phyloP scores from a whole-genome alignment of 2,797 vertebrate genomes.

The Merluccius polli region DNA sequence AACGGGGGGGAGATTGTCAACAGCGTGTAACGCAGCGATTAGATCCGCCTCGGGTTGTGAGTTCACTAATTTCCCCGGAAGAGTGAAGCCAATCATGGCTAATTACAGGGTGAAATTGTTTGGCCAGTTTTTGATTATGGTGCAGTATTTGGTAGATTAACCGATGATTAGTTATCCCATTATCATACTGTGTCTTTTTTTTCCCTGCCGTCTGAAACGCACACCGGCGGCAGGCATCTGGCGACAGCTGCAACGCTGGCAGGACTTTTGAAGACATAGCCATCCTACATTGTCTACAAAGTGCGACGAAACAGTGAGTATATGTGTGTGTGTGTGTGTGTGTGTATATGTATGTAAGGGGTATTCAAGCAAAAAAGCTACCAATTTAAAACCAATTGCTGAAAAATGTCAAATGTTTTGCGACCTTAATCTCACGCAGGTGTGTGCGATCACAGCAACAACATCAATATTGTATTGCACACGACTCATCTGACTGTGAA shows the following conservation, averaged over 20 bases:
- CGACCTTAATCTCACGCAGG: conserved; percentile 12
- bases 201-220: conserved; percentile 23
- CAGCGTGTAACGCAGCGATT: conserved; percentile 80
- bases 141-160: conserved; percentile 85
- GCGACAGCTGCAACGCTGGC: conserved; percentile 11
- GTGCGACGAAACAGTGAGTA: not conserved
- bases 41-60: conserved; percentile 78
- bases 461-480: not conserved
- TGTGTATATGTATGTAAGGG: not conserved
- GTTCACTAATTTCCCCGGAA: conserved; percentile 79
- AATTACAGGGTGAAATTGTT: conserved; percentile 93
- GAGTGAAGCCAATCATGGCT: conserved; percentile 86
- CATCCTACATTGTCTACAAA: no score
- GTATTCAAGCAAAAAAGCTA: not conserved
- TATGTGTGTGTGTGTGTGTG: not conserved
- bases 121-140: conserved; percentile 87
- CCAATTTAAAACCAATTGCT: not conserved
- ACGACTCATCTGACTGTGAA: not conserved
- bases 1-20: conserved; percentile 57
- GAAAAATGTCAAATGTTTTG: not conserved
- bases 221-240: conserved; percentile 32
- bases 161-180: conserved; percentile 83
- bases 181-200: conserved; percentile 71
- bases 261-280: no score
- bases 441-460: not conserved